Percentiles rank a stretch among this genome's conserved stretches.
phyloP scores from a whole-genome alignment of 2,797 vertebrate genomes.

The Uromys caudimaculatus region DNA sequence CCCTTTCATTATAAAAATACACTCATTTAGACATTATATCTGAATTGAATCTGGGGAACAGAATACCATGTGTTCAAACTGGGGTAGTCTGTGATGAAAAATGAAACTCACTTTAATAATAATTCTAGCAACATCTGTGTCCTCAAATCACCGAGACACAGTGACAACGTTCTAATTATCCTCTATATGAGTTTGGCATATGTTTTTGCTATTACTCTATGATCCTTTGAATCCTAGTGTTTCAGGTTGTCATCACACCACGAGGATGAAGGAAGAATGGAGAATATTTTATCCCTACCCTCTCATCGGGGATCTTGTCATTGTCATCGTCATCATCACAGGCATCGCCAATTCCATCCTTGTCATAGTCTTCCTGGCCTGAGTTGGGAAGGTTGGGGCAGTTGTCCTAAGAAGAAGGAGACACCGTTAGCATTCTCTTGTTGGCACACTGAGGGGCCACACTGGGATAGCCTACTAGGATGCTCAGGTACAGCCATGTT shows the following conservation, averaged over 20 bases:
- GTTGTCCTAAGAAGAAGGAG: constrained; percentile 92
- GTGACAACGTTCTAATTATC: not conserved
- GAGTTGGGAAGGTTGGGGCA: constrained; percentile 99
- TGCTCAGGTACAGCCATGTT: too few species aligned
- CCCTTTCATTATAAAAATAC: not conserved
- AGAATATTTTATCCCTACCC: constrained; percentile 89
- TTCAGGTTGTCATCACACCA: constrained; percentile 7
- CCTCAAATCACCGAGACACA: not conserved
- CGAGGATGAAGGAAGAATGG: not conserved
- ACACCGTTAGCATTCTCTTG: not conserved
- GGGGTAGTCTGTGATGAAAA: not conserved
- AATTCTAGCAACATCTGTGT: not conserved
- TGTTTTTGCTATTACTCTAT: not conserved
- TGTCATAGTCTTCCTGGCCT: constrained; percentile 99
- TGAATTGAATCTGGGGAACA: not conserved
- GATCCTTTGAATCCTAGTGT: constrained; percentile 26
- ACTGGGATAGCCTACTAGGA: not conserved
- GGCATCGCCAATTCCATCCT: constrained; percentile 97
- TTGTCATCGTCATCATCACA: constrained; percentile 98
- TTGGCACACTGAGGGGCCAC: accelerated
- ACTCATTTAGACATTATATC: not conserved
- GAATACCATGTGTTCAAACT: not conserved
- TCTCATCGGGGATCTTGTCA: constrained; percentile 96
- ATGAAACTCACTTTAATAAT: constrained; percentile 32
- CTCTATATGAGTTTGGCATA: not conserved